Conservation (phyloP, 2,888 invertebrate species). For the Stramonita haemastoma region DNA sequence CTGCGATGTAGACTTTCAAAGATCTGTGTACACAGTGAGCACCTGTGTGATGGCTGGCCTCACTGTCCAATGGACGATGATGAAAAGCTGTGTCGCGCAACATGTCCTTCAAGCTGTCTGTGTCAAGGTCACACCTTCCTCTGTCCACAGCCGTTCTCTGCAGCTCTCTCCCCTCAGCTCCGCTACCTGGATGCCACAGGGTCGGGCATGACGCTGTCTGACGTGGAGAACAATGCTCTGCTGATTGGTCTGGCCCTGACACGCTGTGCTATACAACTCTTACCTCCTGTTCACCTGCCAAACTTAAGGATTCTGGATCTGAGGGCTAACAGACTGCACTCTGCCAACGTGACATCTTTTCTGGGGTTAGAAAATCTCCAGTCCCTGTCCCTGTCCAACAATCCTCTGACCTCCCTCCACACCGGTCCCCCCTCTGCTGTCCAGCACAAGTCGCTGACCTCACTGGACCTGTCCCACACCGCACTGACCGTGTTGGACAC, state of each 20-base stretch:
- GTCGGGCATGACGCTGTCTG: neutral
- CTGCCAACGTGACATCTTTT: neutral
- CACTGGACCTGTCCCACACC: neutral
- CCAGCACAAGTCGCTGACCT: neutral
- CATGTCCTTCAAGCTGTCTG: neutral
- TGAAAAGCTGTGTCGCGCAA: neutral
- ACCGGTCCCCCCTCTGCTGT: neutral
- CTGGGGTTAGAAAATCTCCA: neutral
- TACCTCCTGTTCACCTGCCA: neutral
- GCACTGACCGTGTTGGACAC: neutral
- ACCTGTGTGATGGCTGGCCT: slow-evolving; percentile 19
- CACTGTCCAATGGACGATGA: slow-evolving; percentile 7
- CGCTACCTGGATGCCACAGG: neutral
- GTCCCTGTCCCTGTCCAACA: neutral
- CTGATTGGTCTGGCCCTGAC: neutral
- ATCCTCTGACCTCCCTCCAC: neutral
- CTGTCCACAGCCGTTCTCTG: neutral
- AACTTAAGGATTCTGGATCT: neutral
- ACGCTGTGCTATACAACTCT: neutral
- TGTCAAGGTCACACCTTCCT: neutral
- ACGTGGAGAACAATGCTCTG: neutral
- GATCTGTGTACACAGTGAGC: neutral
- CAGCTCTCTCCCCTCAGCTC: neutral
- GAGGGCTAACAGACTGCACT: neutral
- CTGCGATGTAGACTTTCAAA: neutral